These are phyloP conservation scores for Sternarchorhynchus goeldii DNA, from an alignment of 2,797 vertebrate species.

Conservation along the genomic window DNA sequence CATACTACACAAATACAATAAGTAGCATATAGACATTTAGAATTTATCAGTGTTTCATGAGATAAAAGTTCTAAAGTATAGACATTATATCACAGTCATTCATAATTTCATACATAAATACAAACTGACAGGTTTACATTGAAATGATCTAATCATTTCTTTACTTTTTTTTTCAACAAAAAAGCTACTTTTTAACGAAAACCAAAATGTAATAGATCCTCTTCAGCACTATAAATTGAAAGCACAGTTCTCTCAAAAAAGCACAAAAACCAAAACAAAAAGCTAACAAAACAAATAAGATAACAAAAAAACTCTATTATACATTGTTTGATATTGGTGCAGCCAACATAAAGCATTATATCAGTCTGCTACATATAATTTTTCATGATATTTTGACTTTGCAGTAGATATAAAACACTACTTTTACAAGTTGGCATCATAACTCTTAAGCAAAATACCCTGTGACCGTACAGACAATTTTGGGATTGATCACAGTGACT, in stretches of 20 bases:
- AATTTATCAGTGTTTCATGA: constrained; percentile 48
- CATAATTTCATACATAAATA: constrained; percentile 8
- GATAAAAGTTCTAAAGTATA: constrained; percentile 22
- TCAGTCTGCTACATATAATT: constrained; percentile 13
- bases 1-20: constrained; percentile 54
- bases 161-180: constrained; percentile 48
- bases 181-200: not conserved
- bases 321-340: not conserved
- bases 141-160: constrained; percentile 22
- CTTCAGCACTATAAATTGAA: constrained; percentile 25
- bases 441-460: not conserved
- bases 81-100: constrained; percentile 14
- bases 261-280: not conserved
- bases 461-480: not conserved
- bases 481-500: not conserved
- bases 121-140: constrained; percentile 45
- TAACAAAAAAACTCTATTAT: not conserved
- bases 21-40: constrained; percentile 60
- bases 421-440: not conserved
- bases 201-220: not conserved
- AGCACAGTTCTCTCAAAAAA: constrained; percentile 28
- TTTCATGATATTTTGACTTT: not conserved
- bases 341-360: constrained; percentile 5
- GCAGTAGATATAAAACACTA: constrained; percentile 4
- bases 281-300: not conserved